Evolutionary conservation across 2,797 vertebrate genomes (phyloP), one percentile per base, ranked within the genome.

Genomic region (Enteromius mattozi): DNA sequence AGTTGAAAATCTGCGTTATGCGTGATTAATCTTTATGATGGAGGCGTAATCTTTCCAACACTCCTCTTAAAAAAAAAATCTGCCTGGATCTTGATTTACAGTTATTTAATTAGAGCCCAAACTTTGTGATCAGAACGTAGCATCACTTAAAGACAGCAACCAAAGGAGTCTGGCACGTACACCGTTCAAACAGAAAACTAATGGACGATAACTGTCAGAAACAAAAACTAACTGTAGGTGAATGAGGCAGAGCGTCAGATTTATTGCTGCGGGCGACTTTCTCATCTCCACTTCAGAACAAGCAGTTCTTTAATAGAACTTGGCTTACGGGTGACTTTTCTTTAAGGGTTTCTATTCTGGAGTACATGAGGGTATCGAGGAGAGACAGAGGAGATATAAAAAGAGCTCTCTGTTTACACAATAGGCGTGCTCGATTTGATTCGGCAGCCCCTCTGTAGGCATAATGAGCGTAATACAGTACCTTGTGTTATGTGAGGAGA

Each of bases 321-420:
- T 83, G 80, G 47, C 80, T 76, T 80, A 77, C 79, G 56, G 63
- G 78, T 54, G 42, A 78, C 83, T 86, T 77, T 80, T 72, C 37
- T 84, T 61, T 84, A 27, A 80, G 33, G 74, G 45, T 45, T 87
- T 87, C 49, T 78, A 30, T 81, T 87, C 78, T 81, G 82, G 69
- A 84, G 83, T 59, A 71, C 75, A 71, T 54, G 59, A 51, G 75
- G 56, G 54, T 37, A 47, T 72, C 63, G n/a, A 59, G 45, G 33
- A 81, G 35, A 63, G 66, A 37, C 30, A 40, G 37, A 49, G 47
- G 27, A 74, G 63, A 56, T 77, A 75, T 65, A 74, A 71, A 78
- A 80, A 76, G 54, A 82, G 19, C 61, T 81, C 79, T 85, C 71
- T 84, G 82, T 85, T 87, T 87, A 87, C 83, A 85, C 77, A 80